Conservation (phyloP, 2,113 vertebrate genomes). For the Microtus pennsylvanicus region DNA sequence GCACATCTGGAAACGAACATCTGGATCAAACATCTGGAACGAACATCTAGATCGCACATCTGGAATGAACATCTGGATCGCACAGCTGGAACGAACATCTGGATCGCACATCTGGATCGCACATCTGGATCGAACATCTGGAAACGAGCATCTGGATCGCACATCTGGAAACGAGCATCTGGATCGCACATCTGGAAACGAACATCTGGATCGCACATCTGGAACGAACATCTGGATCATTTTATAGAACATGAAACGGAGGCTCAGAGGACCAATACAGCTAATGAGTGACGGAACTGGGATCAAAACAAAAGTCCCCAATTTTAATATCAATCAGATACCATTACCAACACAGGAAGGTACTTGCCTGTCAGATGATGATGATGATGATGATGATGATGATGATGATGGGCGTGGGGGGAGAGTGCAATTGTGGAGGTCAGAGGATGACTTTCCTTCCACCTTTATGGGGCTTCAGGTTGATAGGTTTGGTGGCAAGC, state of each 20-base stretch:
- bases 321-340: neutral
- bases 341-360: neutral
- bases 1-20: too few relatives aligned
- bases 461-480: neutral
- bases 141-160: too few relatives aligned
- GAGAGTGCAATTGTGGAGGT: neutral
- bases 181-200: too few relatives aligned
- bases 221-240: neutral
- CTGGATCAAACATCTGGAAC: too few relatives aligned
- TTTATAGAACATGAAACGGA: neutral
- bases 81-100: too few relatives aligned
- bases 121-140: too few relatives aligned
- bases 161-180: accelerated
- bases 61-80: too few relatives aligned
- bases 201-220: too few relatives aligned
- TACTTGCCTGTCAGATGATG: neutral
- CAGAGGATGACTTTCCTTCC: neutral
- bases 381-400: neutral
- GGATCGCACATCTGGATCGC: too few relatives aligned
- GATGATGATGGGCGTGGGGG: too few relatives aligned
- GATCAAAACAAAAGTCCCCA: neutral
- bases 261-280: neutral
- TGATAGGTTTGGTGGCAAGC: neutral
- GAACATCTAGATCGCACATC: too few relatives aligned
- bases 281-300: neutral